phyloP scores from a whole-genome alignment of 2,797 vertebrate species.

The Serranus cabrilla region DNA sequence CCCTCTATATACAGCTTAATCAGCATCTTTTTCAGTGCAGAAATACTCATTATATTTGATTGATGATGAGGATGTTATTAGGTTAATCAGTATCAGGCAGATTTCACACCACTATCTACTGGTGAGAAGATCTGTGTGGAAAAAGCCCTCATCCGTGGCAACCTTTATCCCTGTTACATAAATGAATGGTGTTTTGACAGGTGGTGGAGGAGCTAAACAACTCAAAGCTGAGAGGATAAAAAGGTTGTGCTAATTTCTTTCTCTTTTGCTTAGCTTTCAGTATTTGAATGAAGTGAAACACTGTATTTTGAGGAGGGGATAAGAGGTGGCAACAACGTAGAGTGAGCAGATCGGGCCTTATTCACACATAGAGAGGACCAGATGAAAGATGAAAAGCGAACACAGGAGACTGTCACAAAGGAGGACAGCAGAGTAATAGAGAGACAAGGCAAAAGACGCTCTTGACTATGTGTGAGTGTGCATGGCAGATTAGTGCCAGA shows the following conservation, averaged over 20 bases:
- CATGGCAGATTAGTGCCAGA: conserved; percentile 73
- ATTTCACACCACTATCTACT: conserved; percentile 19
- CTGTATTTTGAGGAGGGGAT: not conserved
- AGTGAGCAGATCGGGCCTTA: conserved; percentile 28
- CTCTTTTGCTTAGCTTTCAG: conserved; percentile 7
- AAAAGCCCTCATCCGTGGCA: conserved; percentile 29
- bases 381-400: conserved; percentile 64
- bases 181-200: conserved; percentile 39
- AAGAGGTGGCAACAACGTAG: conserved; percentile 30
- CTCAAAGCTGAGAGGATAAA: conserved; percentile 30
- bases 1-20: not conserved
- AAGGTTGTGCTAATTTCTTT: conserved; percentile 14
- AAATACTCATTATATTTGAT: not conserved
- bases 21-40: not conserved
- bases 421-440: conserved; percentile 56
- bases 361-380: conserved; percentile 47
- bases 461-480: conserved; percentile 42
- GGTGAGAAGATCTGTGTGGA: conserved; percentile 3
- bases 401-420: conserved; percentile 52
- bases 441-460: conserved; percentile 50
- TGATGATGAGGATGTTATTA: not conserved
- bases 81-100: conserved; percentile 21
- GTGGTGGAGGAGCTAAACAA: conserved; percentile 18
- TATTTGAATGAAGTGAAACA: conserved; percentile 7
- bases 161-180: conserved; percentile 41